Evolutionary conservation across 2,113 vertebrate genomes (phyloP), one percentile per base, ranked within the genome.

Genomic region (Sisor rabdophorus): DNA sequence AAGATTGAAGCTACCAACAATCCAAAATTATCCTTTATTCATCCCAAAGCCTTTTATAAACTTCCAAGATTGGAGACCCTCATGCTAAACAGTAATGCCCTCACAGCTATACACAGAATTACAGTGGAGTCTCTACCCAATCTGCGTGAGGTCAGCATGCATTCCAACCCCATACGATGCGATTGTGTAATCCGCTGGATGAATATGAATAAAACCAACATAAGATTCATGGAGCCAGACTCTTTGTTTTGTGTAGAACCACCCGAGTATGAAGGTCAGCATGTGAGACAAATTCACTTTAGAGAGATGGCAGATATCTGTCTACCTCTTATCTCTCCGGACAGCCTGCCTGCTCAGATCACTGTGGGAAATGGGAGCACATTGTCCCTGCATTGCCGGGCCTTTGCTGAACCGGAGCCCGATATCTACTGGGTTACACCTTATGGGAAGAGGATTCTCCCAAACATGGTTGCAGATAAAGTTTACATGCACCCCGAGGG

Each of bases 1-100:
- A 99, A 99, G 92, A 98, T 99, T 80, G 97, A 99, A 92, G 97
- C 97, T 60, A 99, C 97, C 17, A 99, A 99, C 88, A 99, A 99
- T 83, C 97, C 96, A 1, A 94, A 95, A 85, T 87, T 99, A 69
- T 98, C 97, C 68, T 99, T 96, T 76, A 95, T 99, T 76, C 97
- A 99, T 78, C 97, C 96, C 48, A 96, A 95, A 53, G 97, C 97
- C 79, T 99, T 99, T 84, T 94, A 95, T 89, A 93, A 92, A 85
- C 93, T 98, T 56, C 97, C 97, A 6, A 93, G 92, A 19, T 90
- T 99, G 82, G 97, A 99, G 84, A 98, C 96, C 0, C 91, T 99
- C 36, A 97, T 99, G 97, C 90, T 99, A 2, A 98, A 98, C 75
- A 95, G 95, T 80, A 98, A 99, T 0, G 95, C 96, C 0, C 93